Evolutionary conservation across 2,888 invertebrate genomes (phyloP).

Genomic region (Pristionchus maxplancki): DNA sequence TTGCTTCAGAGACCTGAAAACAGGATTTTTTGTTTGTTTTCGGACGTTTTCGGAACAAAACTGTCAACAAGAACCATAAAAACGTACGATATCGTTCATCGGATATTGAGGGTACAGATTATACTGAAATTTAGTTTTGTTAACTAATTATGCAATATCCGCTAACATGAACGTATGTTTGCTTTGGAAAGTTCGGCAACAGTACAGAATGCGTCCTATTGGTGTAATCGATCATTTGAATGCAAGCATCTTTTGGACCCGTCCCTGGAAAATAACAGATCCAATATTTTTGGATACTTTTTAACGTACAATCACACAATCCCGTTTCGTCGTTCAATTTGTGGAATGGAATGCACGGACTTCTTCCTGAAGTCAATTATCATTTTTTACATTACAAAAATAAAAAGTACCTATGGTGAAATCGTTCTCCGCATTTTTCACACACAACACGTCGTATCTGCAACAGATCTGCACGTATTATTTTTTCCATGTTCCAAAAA

Average conservation of each 20-base stretch:
- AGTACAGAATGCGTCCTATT: background rate
- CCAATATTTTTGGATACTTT: too few species aligned
- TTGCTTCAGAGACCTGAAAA: background rate
- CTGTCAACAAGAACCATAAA: background rate
- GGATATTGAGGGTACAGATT: background rate
- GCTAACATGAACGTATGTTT: background rate
- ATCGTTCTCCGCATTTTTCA: background rate
- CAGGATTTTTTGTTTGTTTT: too few species aligned
- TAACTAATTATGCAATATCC: background rate
- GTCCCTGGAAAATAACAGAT: background rate
- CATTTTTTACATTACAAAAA: background rate
- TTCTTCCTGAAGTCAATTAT: background rate
- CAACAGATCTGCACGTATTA: too few species aligned
- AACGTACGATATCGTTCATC: background rate
- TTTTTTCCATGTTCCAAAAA: too few species aligned
- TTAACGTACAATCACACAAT: background rate
- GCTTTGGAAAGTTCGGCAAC: background rate
- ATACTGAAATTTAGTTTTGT: background rate
- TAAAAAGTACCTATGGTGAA: background rate
- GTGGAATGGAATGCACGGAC: background rate
- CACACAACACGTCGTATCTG: background rate
- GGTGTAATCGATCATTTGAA: background rate
- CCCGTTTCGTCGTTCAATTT: background rate
- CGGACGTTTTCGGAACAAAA: background rate
- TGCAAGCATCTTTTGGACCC: background rate